Evolutionary conservation across 2,113 vertebrate species (phyloP).

Genomic region (Corythornis vintsioides): DNA sequence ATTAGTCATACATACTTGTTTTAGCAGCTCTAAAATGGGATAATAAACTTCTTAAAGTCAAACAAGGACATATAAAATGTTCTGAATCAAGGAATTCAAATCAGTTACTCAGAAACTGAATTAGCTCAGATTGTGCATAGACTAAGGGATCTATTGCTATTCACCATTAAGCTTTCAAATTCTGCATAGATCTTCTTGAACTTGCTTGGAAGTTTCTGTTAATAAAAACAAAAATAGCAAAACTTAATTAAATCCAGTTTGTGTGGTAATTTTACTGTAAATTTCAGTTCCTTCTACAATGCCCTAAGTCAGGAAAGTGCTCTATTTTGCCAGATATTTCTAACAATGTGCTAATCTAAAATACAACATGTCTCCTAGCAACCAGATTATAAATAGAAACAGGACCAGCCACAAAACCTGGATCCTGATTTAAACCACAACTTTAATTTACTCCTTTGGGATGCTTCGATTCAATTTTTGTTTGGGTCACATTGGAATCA

Average conservation of each 20-base stretch:
- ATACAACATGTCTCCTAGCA: constrained; percentile 73
- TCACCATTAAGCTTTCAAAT: constrained; percentile 99
- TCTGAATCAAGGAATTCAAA: constrained; percentile 75
- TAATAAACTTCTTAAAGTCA: constrained; percentile 85
- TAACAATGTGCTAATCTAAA: constrained; percentile 70
- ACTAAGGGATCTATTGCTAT: constrained; percentile 71
- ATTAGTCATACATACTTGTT: constrained; percentile 84
- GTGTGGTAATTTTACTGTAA: constrained; percentile 35
- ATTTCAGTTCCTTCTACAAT: constrained; percentile 40
- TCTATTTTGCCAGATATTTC: constrained; percentile 67
- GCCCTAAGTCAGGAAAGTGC: constrained; percentile 53
- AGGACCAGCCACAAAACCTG: constrained; percentile 64
- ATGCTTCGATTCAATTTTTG: constrained; percentile 37
- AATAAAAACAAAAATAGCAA: constrained; percentile 75
- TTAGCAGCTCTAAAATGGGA: constrained; percentile 82
- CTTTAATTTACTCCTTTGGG: constrained; percentile 46
- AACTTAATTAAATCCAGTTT: constrained; percentile 60
- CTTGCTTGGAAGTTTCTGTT: constrained; percentile 98
- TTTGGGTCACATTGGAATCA: background rate
- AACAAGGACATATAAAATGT: constrained; percentile 82
- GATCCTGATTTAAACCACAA: constrained; percentile 53
- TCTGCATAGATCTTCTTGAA: constrained; percentile 98
- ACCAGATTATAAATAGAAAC: constrained; percentile 75
- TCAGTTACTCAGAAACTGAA: constrained; percentile 72
- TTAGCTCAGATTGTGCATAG: constrained; percentile 71